Conservation (phyloP, 2,888 invertebrate genomes). For the Phlogophora meticulosa region DNA sequence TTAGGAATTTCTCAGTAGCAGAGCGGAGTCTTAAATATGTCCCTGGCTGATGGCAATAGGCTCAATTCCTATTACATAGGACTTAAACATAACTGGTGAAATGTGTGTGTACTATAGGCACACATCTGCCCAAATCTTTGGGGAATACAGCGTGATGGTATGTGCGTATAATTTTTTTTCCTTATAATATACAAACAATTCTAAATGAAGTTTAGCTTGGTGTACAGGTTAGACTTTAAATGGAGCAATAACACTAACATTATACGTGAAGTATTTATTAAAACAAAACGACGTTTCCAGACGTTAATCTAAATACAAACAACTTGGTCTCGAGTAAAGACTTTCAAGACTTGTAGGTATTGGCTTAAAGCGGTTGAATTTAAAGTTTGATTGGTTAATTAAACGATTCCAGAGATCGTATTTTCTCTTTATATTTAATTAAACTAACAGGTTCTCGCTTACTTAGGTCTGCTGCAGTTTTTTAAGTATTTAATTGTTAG, state of each 20-base stretch:
- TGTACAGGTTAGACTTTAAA: conserved; percentile 23
- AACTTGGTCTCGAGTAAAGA: conserved; percentile 36
- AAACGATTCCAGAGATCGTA: conserved; percentile 16
- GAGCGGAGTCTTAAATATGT: too few species aligned
- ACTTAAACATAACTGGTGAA: too few species aligned
- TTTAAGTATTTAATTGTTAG: too few species aligned
- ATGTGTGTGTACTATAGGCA: too few species aligned
- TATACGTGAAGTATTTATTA: conserved; percentile 30
- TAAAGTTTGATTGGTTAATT: conserved; percentile 45
- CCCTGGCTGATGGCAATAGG: too few species aligned
- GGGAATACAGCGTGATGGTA: too few species aligned
- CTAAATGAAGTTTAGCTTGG: not conserved
- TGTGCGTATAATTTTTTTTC: too few species aligned
- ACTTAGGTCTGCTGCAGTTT: not conserved
- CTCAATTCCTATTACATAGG: too few species aligned
- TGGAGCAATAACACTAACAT: conserved; percentile 34
- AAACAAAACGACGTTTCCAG: conserved; percentile 31
- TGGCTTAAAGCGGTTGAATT: conserved; percentile 41
- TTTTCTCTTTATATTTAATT: conserved; percentile 31
- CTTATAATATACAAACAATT: not conserved
- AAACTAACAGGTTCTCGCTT: not conserved
- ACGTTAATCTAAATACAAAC: conserved; percentile 58
- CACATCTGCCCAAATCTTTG: too few species aligned
- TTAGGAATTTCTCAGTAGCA: too few species aligned
- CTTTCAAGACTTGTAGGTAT: conserved; percentile 33